Base-by-base conservation (phyloP, 2,113 vertebrate genomes). In the Oenanthe oenanthe region DNA sequence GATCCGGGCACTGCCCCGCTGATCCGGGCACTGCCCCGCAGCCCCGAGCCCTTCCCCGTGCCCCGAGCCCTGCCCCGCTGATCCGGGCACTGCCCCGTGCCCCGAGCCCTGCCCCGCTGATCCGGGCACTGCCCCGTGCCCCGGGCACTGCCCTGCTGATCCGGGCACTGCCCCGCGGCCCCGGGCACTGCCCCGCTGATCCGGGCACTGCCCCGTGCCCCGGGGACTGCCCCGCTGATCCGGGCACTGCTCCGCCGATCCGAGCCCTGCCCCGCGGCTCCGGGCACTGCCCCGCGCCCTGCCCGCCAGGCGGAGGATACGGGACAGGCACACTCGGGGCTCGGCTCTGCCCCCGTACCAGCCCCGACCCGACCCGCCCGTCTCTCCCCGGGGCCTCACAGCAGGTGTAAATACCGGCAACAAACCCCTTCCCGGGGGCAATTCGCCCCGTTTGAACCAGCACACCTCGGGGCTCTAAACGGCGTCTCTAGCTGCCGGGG, bases 221-320 rank as follows among this genome's bases (percentile, higher is more conserved):
- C 65, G 75, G 48, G 48, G n/a, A n/a, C n/a, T n/a, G 67, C 15
- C 29, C 38, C 34, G 13, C 2, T n/a, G 20, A 12, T 61, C 9
- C 18, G 38, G 10, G 40, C 40, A 15, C 40, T 42, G 40, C 40
- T 13, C 40, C 13, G 40, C n/a, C 13, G 40, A 5, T 13, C 40
- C 43, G 43, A 18, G 43, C 18, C 20, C 42, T 34, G n/a, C 57
- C 32, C 32, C 38, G 38, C 38, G 10, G 38, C 5, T 40, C 38
- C 12, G 38, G 12, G 40, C 40, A 40, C 40, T 40, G 21, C 2
- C 7, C 29, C 22, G 13, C 29, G 4, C 18, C 26, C 42, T 34
- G n/a, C 57, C 32, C 32, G 7, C 7, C 1, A 7, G 48, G 40
- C 14, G 9, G 45, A 29, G 29, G 32, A 21, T 7, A 3, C 1